A percentile compares a stretch with the other conserved stretches of the same genome.
Conservation (phyloP, 2,113 vertebrate genomes). For the Alligator sinensis region DNA sequence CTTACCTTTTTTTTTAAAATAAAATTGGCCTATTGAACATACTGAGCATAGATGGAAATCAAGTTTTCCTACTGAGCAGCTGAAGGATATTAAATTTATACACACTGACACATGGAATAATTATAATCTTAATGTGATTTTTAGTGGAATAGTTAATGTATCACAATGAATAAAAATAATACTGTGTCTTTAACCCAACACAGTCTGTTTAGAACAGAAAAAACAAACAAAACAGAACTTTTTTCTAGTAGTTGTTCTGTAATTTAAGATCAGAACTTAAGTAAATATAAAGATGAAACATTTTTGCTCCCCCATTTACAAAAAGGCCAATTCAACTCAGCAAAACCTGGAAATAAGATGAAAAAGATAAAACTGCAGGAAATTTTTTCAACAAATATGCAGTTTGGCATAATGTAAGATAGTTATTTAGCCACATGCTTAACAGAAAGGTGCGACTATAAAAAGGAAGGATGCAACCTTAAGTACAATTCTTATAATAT, state of each 20-base stretch:
- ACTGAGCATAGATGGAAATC: slow-evolving; percentile 14
- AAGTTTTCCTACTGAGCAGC: slow-evolving; percentile 20
- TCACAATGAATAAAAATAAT: slow-evolving; percentile 47
- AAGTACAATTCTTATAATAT: neutral
- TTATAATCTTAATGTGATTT: slow-evolving; percentile 31
- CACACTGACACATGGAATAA: slow-evolving; percentile 33
- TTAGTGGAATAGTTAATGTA: slow-evolving; percentile 34
- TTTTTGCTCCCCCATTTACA: slow-evolving; percentile 21
- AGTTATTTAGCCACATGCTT: neutral
- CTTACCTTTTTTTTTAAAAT: neutral
- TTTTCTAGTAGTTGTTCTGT: neutral
- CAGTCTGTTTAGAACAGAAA: neutral
- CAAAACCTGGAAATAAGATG: neutral
- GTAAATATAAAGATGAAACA: slow-evolving; percentile 27
- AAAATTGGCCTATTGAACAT: neutral
- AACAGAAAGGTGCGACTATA: neutral
- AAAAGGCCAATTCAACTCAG: slow-evolving; percentile 28
- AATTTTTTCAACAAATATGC: slow-evolving; percentile 40
- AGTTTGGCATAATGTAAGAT: slow-evolving; percentile 14
- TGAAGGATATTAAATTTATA: slow-evolving; percentile 36
- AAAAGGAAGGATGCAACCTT: neutral
- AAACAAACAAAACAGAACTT: no score
- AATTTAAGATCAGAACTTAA: neutral
- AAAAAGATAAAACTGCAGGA: slow-evolving; percentile 31
- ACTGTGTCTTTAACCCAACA: slow-evolving; percentile 31